Base-by-base conservation (phyloP, 2,797 vertebrate species). In the Trachops cirrhosus region DNA sequence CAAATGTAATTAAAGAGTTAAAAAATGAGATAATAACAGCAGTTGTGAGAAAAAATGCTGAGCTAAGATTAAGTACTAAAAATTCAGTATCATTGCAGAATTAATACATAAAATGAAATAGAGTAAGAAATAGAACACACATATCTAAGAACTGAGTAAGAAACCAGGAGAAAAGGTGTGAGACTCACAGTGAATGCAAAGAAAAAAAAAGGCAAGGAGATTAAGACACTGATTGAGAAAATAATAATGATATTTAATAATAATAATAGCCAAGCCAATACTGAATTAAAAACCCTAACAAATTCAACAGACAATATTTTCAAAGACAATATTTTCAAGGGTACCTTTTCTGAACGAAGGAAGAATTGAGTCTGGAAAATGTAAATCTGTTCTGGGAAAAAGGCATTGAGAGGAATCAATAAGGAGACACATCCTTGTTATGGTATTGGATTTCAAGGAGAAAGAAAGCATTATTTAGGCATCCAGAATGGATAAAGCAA, bases 281-380 rank as follows among this genome's bases (percentile, higher is more conserved):
- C 0, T 62, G 39, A 62, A 78, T 79, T 71, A 22, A 50, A 78
- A 71, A 29, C 29, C 2, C 44, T 22, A 71, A 50, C 3, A 86
- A 86, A 52, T 75, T 14, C 41, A 77, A 77, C 50, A 91, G 39
- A 37, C 10, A 84, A 9, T 68, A n/a, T 46, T 50, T 67, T 83
- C 24, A 89, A 57, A 89, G 39, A 68, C 82, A 67, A 48, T 54
- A 92, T 3, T 64, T 64, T 32, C 59, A 32, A 73, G 12, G 22
- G 75, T 26, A 26, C 68, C 46, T 94, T 84, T 73, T 22, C 57
- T 44, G 19, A 46, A 15, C 19, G 68, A 84, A 37, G 14, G 48
- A 89, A 94, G 24, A 94, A 94, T 48, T 77, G n/a, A 75, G 68
- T 37, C 48, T 77, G 57, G 70, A 84, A 89, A 89, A 94, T 68